Conservation (phyloP, 2,888 invertebrate genomes). For the Mermis nigrescens region DNA sequence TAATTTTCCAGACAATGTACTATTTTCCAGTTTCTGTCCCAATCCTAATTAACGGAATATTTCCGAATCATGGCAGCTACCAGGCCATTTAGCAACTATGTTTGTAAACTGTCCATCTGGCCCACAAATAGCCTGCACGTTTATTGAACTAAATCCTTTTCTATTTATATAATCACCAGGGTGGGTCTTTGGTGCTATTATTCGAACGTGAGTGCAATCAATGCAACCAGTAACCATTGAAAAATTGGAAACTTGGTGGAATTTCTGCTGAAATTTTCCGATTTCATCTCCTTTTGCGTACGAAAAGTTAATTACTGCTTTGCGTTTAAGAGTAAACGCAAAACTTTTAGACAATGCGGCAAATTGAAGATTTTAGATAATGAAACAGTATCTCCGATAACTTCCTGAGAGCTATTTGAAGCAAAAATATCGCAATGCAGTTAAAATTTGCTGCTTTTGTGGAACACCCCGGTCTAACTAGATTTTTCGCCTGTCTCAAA, state of each 20-base stretch:
- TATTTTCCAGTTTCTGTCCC: neutral
- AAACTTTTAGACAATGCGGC: neutral
- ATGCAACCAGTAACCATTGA: neutral
- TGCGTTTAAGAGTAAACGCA: neutral
- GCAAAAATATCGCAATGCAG: neutral
- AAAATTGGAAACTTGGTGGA: neutral
- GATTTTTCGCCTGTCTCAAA: no score
- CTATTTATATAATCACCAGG: no score
- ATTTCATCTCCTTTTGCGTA: neutral
- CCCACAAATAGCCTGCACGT: conserved; percentile 17
- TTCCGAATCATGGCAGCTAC: conserved; percentile 17
- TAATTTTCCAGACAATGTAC: neutral
- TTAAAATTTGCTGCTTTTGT: neutral
- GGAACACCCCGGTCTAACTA: no score
- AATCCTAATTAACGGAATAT: conserved; percentile 12
- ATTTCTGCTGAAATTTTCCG: neutral
- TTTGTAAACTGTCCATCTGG: conserved; percentile 13
- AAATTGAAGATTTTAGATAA: neutral
- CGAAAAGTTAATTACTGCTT: neutral
- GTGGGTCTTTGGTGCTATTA: neutral
- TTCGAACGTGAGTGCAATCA: neutral
- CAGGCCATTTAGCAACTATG: conserved; percentile 18
- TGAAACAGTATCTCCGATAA: neutral
- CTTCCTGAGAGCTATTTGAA: no score
- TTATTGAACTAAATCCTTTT: conserved; percentile 20